These are phyloP conservation scores for Melanogrammus aeglefinus DNA, from an alignment of 2,797 vertebrate species.

Conservation along the genomic window DNA sequence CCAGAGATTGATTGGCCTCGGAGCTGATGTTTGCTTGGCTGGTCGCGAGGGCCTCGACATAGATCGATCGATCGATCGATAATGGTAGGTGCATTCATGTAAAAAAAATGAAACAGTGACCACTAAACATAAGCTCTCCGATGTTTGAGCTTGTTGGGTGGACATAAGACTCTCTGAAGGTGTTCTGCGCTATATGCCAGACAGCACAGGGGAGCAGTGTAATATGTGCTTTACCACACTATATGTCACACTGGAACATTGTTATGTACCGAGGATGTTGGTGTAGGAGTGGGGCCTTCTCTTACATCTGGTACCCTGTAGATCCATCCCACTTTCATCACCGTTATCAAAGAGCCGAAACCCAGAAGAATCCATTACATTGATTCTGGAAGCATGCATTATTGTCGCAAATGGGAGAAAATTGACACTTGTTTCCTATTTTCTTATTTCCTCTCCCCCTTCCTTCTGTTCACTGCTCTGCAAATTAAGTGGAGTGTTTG, in stretches of 20 bases:
- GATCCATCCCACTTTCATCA: not conserved
- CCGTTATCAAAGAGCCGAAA: conserved; percentile 38
- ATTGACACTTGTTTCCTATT: conserved; percentile 69
- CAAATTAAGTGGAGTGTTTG: conserved; percentile 74
- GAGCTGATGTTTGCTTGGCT: conserved; percentile 34
- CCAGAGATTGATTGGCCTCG: conserved; percentile 23
- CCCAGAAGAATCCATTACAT: conserved; percentile 52
- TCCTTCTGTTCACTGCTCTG: conserved; percentile 60
- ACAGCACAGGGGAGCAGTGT: conserved; percentile 7
- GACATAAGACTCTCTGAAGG: conserved; percentile 11
- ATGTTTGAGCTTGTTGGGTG: not conserved
- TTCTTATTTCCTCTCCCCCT: conserved; percentile 42
- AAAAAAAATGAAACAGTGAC: conserved; percentile 25
- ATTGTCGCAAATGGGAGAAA: conserved; percentile 54
- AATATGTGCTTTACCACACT: conserved; percentile 5
- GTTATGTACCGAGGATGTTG: not conserved
- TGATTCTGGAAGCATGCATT: conserved; percentile 64
- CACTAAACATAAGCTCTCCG: conserved; percentile 19
- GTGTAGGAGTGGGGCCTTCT: not conserved
- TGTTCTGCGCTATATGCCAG: not conserved
- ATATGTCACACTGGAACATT: not conserved
- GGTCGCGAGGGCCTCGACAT: conserved; percentile 28
- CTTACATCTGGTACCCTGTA: not conserved
- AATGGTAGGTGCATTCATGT: conserved; percentile 21
- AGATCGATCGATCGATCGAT: conserved; percentile 36